phyloP scores from a whole-genome alignment of 2,113 vertebrate species.

The Scomber scombrus region DNA sequence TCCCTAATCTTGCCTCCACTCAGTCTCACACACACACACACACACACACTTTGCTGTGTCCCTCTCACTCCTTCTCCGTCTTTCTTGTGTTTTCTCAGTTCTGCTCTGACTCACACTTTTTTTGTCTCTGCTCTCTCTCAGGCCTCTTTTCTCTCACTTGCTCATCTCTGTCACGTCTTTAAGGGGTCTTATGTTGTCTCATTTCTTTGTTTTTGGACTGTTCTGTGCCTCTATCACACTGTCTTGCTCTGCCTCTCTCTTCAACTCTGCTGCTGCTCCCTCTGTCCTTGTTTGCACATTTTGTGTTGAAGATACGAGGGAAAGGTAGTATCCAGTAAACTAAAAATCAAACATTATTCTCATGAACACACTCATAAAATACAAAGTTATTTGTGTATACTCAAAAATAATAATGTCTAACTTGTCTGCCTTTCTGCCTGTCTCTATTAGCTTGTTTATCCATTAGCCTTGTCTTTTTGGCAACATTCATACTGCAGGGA shows the following conservation, averaged over 20 bases:
- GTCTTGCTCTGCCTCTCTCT: slow-evolving; percentile 3
- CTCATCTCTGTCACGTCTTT: slow-evolving; percentile 26
- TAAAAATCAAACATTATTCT: not conserved
- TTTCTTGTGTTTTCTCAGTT: slow-evolving; percentile 39
- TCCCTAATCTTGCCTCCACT: slow-evolving; percentile 71
- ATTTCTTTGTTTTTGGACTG: slow-evolving; percentile 48
- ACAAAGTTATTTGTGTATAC: not conserved
- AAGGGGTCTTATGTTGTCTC: slow-evolving; percentile 19
- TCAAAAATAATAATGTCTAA: not conserved
- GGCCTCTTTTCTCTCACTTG: slow-evolving; percentile 32
- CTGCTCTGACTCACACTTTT: slow-evolving; percentile 32
- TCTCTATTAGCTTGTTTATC: not conserved
- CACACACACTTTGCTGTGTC: slow-evolving; percentile 14
- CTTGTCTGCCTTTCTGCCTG: not conserved
- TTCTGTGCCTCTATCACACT: not conserved
- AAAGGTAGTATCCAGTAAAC: slow-evolving; percentile 12
- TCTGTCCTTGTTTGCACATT: slow-evolving; percentile 51
- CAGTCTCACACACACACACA: slow-evolving; percentile 32
- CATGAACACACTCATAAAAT: not conserved
- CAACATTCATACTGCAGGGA: not conserved
- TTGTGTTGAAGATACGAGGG: slow-evolving; percentile 62
- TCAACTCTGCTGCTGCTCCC: slow-evolving; percentile 17
- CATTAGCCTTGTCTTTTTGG: too few species aligned
- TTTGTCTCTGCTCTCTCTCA: slow-evolving; percentile 5
- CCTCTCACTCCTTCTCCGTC: slow-evolving; percentile 34